Conservation (phyloP, 2,113 vertebrate species). For the Pteruthius melanotis region DNA sequence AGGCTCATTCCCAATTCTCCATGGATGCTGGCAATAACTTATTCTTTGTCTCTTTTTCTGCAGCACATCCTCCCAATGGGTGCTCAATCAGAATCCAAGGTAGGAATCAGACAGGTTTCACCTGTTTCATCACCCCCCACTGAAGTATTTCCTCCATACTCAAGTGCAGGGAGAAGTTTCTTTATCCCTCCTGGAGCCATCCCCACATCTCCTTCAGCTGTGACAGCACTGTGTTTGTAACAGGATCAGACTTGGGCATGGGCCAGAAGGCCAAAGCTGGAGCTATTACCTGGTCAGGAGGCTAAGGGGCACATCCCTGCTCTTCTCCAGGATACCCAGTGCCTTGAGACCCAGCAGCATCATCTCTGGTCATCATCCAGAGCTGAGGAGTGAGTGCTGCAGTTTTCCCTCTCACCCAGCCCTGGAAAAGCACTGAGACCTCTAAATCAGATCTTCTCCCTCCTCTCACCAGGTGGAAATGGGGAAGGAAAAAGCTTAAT, state of each 20-base stretch:
- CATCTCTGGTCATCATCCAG: neutral
- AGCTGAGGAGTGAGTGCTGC: neutral
- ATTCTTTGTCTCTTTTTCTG: neutral
- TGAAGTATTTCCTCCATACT: neutral
- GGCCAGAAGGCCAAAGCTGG: neutral
- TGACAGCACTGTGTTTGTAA: neutral
- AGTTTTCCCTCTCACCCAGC: neutral
- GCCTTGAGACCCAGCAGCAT: neutral
- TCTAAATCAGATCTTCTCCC: neutral
- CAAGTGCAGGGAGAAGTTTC: rapidly evolving
- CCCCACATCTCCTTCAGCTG: rapidly evolving
- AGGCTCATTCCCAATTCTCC: neutral
- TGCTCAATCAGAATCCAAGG: neutral
- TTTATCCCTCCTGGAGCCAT: neutral
- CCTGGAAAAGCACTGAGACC: neutral
- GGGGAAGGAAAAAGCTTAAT: neutral
- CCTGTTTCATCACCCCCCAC: neutral
- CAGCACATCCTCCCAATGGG: neutral
- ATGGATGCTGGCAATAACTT: neutral
- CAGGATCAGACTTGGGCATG: neutral
- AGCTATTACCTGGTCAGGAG: neutral
- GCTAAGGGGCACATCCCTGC: rapidly evolving
- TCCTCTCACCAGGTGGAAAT: neutral
- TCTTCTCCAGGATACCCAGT: neutral
- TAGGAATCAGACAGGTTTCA: neutral